Evolutionary conservation across 2,113 vertebrate genomes (phyloP), one percentile per base, ranked within the genome.

Genomic region (Chionodraco myersi): DNA sequence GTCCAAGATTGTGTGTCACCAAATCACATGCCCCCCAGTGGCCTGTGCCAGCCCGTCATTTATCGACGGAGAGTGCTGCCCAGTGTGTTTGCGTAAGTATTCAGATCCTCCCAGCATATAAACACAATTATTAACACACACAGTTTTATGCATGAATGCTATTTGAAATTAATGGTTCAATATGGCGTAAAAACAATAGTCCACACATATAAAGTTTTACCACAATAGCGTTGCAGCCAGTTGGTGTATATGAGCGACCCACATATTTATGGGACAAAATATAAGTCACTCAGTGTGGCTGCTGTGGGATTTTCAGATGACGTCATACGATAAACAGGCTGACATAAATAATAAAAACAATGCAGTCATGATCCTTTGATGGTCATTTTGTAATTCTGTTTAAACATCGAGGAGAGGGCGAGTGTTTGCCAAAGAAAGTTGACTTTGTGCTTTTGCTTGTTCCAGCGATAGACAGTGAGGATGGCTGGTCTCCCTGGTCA

Each of bases 401-500:
- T 49, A 45, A 47, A 51, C 45, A 65, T 5, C 21, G 1, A 41
- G 23, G 36, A n/a, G 5, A 67, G 36, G 41, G 48, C 5, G 18
- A 67, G 48, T 68, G n/a, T 36, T n/a, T 49, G 21, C 6, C 64
- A 59, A 61, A 66, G 10, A 1, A 54, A 18, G 30, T 69, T 58
- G 6, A 53, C 4, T 45, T 53, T 67, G 3, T 79, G 36, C 3
- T 63, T 78, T 47, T 73, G 26, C 15, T 52, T 75, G 9, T 77
- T 82, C n/a, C 87, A 98, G 96, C 94, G 68, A 89, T 85, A 45
- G 96, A 96, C 72, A 93, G 94, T 0, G 97, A 98, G 30, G 96
- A 98, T 11, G 97, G 96, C 72, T 99, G 98, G 98, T 99, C 98
- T 9, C 98, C 97, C 0, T 99, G 98, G 98, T 98, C 98, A 0